These are phyloP conservation scores for Monopis laevigella DNA, from an alignment of 2,888 invertebrate genomes.

Conservation along the genomic window DNA sequence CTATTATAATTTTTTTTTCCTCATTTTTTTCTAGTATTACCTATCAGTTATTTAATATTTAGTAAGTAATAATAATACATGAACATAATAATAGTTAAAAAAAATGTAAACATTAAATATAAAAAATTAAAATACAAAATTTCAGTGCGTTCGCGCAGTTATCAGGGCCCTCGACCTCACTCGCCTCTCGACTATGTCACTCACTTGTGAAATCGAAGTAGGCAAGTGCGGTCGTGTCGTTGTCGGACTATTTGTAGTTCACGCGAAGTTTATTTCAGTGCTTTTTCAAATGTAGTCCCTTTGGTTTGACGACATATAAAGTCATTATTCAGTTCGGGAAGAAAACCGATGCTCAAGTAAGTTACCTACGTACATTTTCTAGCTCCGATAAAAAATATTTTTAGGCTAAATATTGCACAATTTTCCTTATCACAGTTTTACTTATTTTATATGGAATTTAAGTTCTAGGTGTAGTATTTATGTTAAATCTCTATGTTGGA, in stretches of 20 bases:
- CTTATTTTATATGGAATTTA: too few relatives aligned
- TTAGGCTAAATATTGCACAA: constrained; percentile 36
- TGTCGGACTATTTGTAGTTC: constrained; percentile 63
- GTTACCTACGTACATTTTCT: constrained; percentile 24
- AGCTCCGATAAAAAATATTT: neutral
- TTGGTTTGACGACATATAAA: constrained; percentile 37
- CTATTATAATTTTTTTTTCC: too few relatives aligned
- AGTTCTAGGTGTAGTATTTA: too few relatives aligned
- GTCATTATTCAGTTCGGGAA: constrained; percentile 46
- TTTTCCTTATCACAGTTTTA: too few relatives aligned
- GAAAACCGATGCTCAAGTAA: constrained; percentile 62
- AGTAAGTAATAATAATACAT: too few relatives aligned
- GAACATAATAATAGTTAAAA: too few relatives aligned
- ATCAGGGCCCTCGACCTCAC: constrained; percentile 6
- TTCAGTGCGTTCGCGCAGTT: too few relatives aligned
- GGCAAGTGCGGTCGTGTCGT: constrained; percentile 52
- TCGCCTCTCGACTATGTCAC: constrained; percentile 14
- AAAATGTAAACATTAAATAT: too few relatives aligned
- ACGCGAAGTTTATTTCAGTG: constrained; percentile 55
- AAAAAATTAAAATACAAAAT: too few relatives aligned
- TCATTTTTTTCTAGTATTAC: too few relatives aligned
- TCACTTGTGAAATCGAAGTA: constrained; percentile 54
- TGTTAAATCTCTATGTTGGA: too few relatives aligned
- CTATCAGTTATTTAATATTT: too few relatives aligned
- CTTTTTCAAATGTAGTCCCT: constrained; percentile 65